Evolutionary conservation across 1,140 invertebrate genomes (phyloP), one percentile per base, ranked within the genome.

Genomic region (Eupeodes corollae): DNA sequence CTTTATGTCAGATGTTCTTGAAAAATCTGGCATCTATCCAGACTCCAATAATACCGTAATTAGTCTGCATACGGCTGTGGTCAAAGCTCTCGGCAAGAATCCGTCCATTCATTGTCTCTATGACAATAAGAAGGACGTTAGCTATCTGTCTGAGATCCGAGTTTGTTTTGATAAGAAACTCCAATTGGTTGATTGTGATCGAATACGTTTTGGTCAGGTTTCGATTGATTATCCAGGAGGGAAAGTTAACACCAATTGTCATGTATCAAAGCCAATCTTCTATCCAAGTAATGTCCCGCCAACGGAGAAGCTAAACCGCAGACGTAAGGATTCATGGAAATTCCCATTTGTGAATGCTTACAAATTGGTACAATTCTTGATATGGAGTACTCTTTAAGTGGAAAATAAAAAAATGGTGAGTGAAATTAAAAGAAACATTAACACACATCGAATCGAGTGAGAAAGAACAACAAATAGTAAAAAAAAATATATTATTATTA

Each of bases 151-250:
- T 32, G 80, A 84, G 53, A 77, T 84, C 33, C 68, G 79, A 6
- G 73, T 84, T 35, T 85, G 83, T 63, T 79, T 84, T 43, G 66
- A 78, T 52, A 84, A 83, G 52, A 59, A 60, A 6, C 58, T 85
- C 12, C 56, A 75, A 37, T 56, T 81, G 10, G 68, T 72, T 12
- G 70, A 81, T 48, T 83, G 80, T 56, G 74, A 79, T 56, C 74
- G 73, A 13, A 56, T 58, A 13, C 53, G 53, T 15, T 56, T 58
- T 16, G 55, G 57, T 52, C 48, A 55, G 0, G 51, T 58, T 8
- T 38, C 57, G 32, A 52, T 65, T 15, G 46, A 56, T 6, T 65
- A 65, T 59, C 54, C 49, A 1, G 54, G 52, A 5, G 69, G 63
- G 10, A 68, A 67, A 19, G 64, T 76, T 39, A 69, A 54, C 44